Evolutionary conservation across 2,888 invertebrate genomes (phyloP).

Genomic region (Neoscelio sp.): DNA sequence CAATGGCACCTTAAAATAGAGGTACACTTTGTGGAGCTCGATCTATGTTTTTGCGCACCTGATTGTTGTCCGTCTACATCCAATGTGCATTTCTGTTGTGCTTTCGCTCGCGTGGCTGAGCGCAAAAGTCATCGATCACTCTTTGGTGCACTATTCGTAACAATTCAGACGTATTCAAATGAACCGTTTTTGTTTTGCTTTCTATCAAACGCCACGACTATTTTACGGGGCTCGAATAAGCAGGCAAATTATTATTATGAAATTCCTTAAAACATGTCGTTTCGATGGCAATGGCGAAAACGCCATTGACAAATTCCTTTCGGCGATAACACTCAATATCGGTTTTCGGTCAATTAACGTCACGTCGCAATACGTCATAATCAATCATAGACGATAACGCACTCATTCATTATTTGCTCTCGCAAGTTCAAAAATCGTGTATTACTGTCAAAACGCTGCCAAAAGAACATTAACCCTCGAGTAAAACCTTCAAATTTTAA

Average conservation of each 20-base stretch:
- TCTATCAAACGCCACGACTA: slow-evolving; percentile 1
- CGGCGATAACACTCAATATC: neutral
- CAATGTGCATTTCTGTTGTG: slow-evolving; percentile 31
- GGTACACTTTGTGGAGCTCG: slow-evolving; percentile 48
- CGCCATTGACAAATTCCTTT: slow-evolving; percentile 5
- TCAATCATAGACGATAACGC: slow-evolving; percentile 3
- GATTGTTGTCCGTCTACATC: slow-evolving; percentile 41
- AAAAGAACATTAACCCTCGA: too few species aligned
- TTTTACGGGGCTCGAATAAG: too few species aligned
- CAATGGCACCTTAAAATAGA: slow-evolving; percentile 75
- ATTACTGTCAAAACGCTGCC: too few species aligned
- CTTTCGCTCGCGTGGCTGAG: slow-evolving; percentile 36
- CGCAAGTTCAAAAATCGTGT: slow-evolving; percentile 3
- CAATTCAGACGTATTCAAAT: slow-evolving; percentile 6
- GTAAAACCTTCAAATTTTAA: neutral
- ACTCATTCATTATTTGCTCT: slow-evolving; percentile 11
- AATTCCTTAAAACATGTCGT: too few species aligned
- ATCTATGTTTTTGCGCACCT: slow-evolving; percentile 46
- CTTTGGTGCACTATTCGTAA: slow-evolving; percentile 36
- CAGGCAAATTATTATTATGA: too few species aligned
- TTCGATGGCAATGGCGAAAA: neutral
- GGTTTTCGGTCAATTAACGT: slow-evolving; percentile 14
- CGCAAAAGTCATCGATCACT: slow-evolving; percentile 49
- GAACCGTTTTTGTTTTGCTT: slow-evolving; percentile 10
- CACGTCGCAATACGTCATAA: slow-evolving; percentile 4